phyloP scores from a whole-genome alignment of 2,113 vertebrate genomes.

The Bufo bufo region DNA sequence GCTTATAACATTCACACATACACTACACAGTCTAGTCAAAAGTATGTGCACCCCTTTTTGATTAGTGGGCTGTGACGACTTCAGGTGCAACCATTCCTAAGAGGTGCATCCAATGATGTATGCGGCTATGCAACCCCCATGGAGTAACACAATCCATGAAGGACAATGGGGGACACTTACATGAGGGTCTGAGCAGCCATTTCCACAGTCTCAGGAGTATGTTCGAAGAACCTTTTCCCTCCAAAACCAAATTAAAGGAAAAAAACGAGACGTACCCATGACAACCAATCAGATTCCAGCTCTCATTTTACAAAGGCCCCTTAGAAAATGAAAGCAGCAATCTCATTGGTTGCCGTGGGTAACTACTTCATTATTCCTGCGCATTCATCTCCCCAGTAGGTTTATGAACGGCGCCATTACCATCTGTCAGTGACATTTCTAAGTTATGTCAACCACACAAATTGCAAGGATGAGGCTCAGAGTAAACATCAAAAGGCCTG shows the following conservation, averaged over 20 bases:
- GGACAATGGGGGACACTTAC: too few species aligned
- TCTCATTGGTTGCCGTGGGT: neutral
- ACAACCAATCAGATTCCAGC: neutral
- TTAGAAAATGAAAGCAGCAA: neutral
- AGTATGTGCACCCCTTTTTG: neutral
- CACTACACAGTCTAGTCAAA: neutral
- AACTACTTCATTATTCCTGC: too few species aligned
- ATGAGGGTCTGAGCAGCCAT: too few species aligned
- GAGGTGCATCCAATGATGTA: too few species aligned
- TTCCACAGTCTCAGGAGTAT: too few species aligned
- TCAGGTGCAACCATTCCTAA: too few species aligned
- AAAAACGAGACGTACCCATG: neutral
- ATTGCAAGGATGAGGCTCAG: neutral
- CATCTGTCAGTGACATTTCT: neutral
- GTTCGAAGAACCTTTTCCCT: too few species aligned
- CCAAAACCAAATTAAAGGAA: too few species aligned
- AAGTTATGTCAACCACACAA: too few species aligned
- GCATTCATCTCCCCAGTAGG: neutral
- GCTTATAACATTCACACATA: neutral
- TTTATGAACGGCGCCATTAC: neutral
- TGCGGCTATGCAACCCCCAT: too few species aligned
- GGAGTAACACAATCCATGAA: too few species aligned
- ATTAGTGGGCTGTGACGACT: too few species aligned
- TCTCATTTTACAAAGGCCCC: neutral
- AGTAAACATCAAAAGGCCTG: neutral